Percentiles rank a stretch among this genome's conserved stretches.
phyloP scores from a whole-genome alignment of 2,797 vertebrate genomes.

The Pteronotus mesoamericanus region DNA sequence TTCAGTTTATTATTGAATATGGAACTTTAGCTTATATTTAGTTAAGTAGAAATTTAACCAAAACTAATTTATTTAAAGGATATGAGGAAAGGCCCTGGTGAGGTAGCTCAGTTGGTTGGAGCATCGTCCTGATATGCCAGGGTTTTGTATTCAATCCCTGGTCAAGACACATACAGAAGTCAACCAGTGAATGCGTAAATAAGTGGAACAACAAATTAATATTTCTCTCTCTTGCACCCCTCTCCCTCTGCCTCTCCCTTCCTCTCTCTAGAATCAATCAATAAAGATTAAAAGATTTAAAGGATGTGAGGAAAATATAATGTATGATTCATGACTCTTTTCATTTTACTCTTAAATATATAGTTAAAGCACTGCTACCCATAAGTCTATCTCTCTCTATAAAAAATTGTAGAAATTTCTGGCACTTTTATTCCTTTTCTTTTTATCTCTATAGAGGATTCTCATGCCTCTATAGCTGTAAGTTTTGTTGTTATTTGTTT shows the following conservation, averaged over 20 bases:
- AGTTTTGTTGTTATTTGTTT: not conserved
- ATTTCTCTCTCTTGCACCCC: too few relatives aligned
- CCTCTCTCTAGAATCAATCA: too few relatives aligned
- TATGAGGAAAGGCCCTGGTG: not conserved
- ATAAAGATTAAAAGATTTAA: not conserved
- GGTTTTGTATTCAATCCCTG: too few relatives aligned
- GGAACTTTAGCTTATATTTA: not conserved
- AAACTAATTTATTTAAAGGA: not conserved
- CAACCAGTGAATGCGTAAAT: too few relatives aligned
- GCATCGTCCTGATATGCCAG: too few relatives aligned
- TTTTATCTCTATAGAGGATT: not conserved
- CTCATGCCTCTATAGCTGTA: not conserved
- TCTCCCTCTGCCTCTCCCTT: too few relatives aligned
- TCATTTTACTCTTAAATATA: not conserved
- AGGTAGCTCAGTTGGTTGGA: too few relatives aligned
- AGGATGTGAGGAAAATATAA: not conserved
- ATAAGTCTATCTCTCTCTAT: not conserved
- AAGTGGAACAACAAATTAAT: too few relatives aligned
- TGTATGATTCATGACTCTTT: not conserved
- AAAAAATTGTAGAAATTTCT: not conserved
- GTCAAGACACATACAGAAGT: too few relatives aligned
- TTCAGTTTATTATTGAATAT: not conserved
- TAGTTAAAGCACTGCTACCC: not conserved
- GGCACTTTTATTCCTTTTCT: not conserved
- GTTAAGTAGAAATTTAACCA: not conserved